These are phyloP conservation scores for Stichopus chloronotus DNA, from an alignment of 35 echinoderm and acorn worm species.

Conservation along the genomic window DNA sequence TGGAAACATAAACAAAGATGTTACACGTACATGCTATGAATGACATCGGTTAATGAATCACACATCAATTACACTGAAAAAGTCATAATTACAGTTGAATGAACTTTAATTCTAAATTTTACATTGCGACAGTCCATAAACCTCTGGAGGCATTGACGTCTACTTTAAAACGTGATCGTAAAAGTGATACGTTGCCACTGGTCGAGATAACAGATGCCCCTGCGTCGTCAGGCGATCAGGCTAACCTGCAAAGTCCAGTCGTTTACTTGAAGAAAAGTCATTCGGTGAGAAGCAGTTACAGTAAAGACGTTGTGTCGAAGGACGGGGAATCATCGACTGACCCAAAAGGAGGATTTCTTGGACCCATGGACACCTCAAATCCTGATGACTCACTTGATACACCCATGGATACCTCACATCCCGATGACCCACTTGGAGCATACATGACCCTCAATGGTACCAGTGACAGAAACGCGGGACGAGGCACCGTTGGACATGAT, in stretches of 20 bases:
- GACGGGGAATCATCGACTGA: slow-evolving; percentile 7
- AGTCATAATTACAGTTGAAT: too few species aligned
- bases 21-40: too few species aligned
- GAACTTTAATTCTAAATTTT: too few species aligned
- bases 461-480: not conserved
- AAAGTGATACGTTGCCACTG: not conserved
- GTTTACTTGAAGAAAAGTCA: slow-evolving; percentile 37
- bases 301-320: slow-evolving; percentile 31
- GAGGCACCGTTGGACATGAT: not conserved
- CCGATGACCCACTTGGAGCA: not conserved
- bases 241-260: not conserved
- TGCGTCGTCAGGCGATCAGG: not conserved
- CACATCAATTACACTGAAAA: too few species aligned
- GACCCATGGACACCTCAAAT: not conserved
- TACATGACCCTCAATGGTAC: not conserved
- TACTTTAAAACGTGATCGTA: not conserved
- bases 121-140: not conserved
- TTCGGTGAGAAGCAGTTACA: slow-evolving; percentile 5
- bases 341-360: not conserved
- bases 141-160: not conserved
- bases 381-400: not conserved
- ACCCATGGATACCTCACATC: not conserved
- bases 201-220: not conserved
- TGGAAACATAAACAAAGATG: too few species aligned
- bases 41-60: too few species aligned